These are phyloP conservation scores for Mastigias papua DNA, from an alignment of 30 jellyfish, hydroid and myxozoan genomes.

Conservation along the genomic window DNA sequence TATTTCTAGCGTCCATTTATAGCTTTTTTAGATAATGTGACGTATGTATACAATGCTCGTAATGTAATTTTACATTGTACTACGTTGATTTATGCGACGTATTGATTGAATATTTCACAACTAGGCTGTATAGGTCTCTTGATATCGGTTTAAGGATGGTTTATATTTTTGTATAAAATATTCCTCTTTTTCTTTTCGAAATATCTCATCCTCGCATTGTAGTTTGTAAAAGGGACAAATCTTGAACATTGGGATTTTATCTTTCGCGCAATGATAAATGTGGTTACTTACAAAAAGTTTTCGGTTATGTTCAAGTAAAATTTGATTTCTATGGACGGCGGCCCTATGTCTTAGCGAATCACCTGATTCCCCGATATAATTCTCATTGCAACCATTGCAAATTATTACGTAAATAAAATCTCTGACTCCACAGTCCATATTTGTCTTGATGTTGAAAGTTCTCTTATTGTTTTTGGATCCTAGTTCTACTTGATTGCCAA, in stretches of 20 bases:
- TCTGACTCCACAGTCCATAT: not conserved
- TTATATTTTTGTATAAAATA: not conserved
- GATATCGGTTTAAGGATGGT: not conserved
- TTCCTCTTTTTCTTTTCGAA: slow-evolving; percentile 26
- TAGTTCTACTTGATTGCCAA: not conserved
- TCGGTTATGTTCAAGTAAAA: not conserved
- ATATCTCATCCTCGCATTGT: slow-evolving; percentile 17
- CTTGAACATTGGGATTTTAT: slow-evolving; percentile 18
- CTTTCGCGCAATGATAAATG: slow-evolving; percentile 26
- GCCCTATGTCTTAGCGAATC: slow-evolving; percentile 30
- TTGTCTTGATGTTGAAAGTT: slow-evolving; percentile 7
- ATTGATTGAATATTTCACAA: slow-evolving; percentile 3
- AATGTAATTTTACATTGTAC: slow-evolving; percentile 30
- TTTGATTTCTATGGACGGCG: slow-evolving; percentile 32
- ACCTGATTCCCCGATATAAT: slow-evolving; percentile 35
- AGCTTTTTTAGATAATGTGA: slow-evolving; percentile 29
- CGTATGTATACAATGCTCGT: slow-evolving; percentile 13
- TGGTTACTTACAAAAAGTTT: not conserved
- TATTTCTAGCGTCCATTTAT: not conserved
- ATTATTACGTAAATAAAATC: not conserved
- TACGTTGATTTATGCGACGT: slow-evolving; percentile 21
- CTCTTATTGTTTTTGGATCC: not conserved
- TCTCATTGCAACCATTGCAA: not conserved
- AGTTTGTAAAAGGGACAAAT: slow-evolving; percentile 38
- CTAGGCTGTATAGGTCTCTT: slow-evolving; percentile 13